These are phyloP conservation scores for Caenorhabditis inopinata DNA, from an alignment of 1,140 invertebrate genomes.

Conservation along the genomic window DNA sequence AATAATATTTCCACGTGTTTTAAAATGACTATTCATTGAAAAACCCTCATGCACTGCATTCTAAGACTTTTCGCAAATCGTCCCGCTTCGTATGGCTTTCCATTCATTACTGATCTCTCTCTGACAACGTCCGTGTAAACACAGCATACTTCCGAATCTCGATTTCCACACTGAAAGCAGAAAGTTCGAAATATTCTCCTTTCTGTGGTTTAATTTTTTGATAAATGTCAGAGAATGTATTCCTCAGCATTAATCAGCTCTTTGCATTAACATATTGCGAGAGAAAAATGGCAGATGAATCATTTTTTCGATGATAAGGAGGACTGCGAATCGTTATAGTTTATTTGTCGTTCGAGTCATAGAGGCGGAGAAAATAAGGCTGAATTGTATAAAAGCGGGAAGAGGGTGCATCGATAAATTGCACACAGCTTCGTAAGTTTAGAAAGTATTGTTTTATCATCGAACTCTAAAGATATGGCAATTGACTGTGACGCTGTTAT, in stretches of 20 bases:
- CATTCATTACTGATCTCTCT: constrained; percentile 79
- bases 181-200: too few species aligned
- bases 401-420: too few species aligned
- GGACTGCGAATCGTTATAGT: not conserved
- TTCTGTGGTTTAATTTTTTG: too few species aligned
- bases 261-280: too few species aligned
- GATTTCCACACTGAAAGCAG: constrained; percentile 73
- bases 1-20: too few species aligned
- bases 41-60: constrained; percentile 77
- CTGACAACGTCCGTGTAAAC: constrained; percentile 76
- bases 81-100: constrained; percentile 77
- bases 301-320: not conserved
- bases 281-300: constrained; percentile 1
- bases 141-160: constrained; percentile 85
- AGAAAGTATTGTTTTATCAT: not conserved
- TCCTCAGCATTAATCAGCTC: too few species aligned
- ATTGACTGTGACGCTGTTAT: constrained; percentile 36
- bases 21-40: too few species aligned
- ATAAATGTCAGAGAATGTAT: too few species aligned
- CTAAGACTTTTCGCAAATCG: constrained; percentile 81
- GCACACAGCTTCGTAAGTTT: not conserved
- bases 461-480: not conserved
- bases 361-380: not conserved
- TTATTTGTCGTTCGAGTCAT: not conserved
- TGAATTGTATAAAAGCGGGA: not conserved